These are phyloP conservation scores for Condylura cristata DNA, from an alignment of 2,113 vertebrate genomes.

Conservation along the genomic window DNA sequence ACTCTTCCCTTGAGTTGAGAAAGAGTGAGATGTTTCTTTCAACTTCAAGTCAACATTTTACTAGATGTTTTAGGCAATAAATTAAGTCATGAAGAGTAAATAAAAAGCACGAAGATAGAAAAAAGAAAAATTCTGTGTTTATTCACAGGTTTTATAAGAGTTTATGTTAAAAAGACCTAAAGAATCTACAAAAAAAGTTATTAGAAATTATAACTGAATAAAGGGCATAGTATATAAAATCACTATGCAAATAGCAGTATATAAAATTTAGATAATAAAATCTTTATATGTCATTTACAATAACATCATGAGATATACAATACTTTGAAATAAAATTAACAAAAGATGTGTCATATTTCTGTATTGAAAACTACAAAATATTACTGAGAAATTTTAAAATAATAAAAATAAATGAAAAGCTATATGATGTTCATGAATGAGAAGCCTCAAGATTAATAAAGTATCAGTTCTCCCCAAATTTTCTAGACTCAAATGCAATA, in stretches of 20 bases:
- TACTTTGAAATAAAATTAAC: conserved; percentile 47
- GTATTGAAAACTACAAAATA: conserved; percentile 13
- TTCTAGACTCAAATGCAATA: not conserved
- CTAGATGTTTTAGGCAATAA: not conserved
- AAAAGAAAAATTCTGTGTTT: not conserved
- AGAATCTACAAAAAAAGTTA: not conserved
- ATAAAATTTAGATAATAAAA: not conserved
- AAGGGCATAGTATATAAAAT: conserved; percentile 5
- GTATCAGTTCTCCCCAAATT: not conserved
- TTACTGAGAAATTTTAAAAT: not conserved
- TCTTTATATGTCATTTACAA: conserved; percentile 6
- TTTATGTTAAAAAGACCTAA: not conserved
- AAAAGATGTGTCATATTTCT: not conserved
- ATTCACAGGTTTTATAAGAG: not conserved
- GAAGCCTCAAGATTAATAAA: not conserved
- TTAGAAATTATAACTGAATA: not conserved
- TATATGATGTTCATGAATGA: not conserved
- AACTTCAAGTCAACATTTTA: not conserved
- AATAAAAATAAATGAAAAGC: conserved; percentile 27
- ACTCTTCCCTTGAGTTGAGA: not conserved
- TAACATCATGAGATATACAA: not conserved
- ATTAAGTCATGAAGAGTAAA: conserved; percentile 8
- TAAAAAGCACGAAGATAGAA: not conserved
- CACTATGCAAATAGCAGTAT: not conserved
- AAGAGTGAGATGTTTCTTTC: not conserved